Conservation (phyloP, 2,888 invertebrate species). For the Agrochola litura region DNA sequence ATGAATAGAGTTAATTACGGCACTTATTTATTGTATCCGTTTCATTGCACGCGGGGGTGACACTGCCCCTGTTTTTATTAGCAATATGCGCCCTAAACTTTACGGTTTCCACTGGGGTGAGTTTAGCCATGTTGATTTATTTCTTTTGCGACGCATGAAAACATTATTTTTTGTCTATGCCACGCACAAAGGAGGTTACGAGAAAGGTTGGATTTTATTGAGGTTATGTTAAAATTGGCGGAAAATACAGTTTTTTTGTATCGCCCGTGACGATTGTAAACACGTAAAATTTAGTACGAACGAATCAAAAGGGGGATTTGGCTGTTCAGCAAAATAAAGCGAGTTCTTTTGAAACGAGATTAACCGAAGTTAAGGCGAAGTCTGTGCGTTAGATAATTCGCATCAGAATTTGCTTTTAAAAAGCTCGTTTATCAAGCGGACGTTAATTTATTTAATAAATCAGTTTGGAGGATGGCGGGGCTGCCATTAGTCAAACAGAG, state of each 20-base stretch:
- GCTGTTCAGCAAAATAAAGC: conserved; percentile 66
- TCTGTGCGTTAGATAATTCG: conserved; percentile 66
- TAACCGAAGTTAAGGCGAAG: conserved; percentile 69
- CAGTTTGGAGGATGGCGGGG: conserved; percentile 79
- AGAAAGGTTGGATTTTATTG: conserved; percentile 70
- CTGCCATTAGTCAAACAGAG: conserved; percentile 83
- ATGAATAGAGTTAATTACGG: conserved; percentile 88
- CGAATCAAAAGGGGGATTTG: conserved; percentile 72
- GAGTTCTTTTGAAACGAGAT: conserved; percentile 65
- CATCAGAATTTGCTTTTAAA: conserved; percentile 78
- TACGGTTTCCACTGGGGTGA: conserved; percentile 76
- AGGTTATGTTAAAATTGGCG: conserved; percentile 75
- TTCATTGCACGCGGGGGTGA: conserved; percentile 78
- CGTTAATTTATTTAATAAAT: conserved; percentile 89
- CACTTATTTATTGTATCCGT: conserved; percentile 89
- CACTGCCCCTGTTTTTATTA: conserved; percentile 82
- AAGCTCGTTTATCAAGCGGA: conserved; percentile 81
- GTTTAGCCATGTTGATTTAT: conserved; percentile 79
- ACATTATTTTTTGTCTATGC: conserved; percentile 70
- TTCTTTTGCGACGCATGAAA: conserved; percentile 69
- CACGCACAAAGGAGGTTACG: conserved; percentile 64
- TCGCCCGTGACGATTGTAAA: conserved; percentile 67
- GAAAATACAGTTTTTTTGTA: conserved; percentile 72
- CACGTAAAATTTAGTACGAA: conserved; percentile 63
- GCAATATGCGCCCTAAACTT: conserved; percentile 79